A percentile compares a stretch with the other conserved stretches of the same genome.
phyloP scores from a whole-genome alignment of 2,113 vertebrate genomes.

The Strix uralensis region DNA sequence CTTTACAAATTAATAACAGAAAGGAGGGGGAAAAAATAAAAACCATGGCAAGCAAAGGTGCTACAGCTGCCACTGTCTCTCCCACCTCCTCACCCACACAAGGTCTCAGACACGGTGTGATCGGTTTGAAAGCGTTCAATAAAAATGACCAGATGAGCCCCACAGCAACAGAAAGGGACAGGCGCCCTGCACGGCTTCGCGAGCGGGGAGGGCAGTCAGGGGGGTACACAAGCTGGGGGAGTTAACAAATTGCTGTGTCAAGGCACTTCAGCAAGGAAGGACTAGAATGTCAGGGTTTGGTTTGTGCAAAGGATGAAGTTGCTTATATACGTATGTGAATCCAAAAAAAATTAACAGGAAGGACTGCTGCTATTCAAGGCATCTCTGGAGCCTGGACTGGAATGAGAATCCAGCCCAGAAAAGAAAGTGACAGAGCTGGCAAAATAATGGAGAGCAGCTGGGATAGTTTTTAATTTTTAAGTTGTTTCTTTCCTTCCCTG shows the following conservation, averaged over 20 bases:
- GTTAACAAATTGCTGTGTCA: neutral
- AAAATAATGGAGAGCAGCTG: neutral
- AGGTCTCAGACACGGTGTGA: neutral
- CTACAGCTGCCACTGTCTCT: neutral
- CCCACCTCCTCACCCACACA: neutral
- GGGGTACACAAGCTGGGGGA: neutral
- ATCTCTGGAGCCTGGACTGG: neutral
- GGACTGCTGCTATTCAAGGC: neutral
- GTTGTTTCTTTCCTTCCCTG: neutral
- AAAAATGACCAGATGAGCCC: neutral
- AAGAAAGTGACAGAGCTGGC: neutral
- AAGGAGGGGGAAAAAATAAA: neutral
- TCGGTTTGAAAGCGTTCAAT: neutral
- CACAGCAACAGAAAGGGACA: neutral
- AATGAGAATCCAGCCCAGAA: neutral
- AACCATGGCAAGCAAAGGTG: neutral
- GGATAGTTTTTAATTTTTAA: neutral
- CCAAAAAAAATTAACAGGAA: neutral
- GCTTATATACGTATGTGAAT: neutral
- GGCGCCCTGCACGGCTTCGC: neutral
- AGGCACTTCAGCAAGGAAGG: neutral
- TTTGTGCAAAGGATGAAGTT: neutral
- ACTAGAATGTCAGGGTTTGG: neutral
- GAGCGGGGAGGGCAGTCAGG: accelerated
- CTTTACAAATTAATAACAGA: neutral